A percentile compares a stretch with the other conserved stretches of the same genome.
phyloP scores from a whole-genome alignment of 2,888 invertebrate genomes.

The Amorpha juglandis region DNA sequence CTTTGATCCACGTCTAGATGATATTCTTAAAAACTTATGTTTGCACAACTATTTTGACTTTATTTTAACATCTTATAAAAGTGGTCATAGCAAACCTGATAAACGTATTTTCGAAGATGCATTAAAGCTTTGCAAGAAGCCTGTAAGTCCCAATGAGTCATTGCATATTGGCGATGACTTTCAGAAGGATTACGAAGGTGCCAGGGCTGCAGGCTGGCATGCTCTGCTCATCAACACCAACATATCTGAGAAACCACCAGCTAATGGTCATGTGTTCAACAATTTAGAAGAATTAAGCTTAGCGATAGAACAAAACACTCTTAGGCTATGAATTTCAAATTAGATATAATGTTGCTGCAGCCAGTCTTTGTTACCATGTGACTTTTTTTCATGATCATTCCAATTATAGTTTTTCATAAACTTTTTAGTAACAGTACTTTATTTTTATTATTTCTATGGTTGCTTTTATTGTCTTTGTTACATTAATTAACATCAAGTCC shows the following conservation, averaged over 20 bases:
- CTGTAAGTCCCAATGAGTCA: slow-evolving; percentile 85
- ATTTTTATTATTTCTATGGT: too few relatives aligned
- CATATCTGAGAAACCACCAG: slow-evolving; percentile 43
- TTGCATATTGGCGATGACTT: slow-evolving; percentile 93
- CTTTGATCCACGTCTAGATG: slow-evolving; percentile 91
- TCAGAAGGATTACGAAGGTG: slow-evolving; percentile 90
- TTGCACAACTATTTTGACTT: slow-evolving; percentile 91
- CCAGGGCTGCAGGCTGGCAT: slow-evolving; percentile 90
- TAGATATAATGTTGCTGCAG: not conserved
- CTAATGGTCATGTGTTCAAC: slow-evolving; percentile 55
- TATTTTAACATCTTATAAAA: slow-evolving; percentile 90
- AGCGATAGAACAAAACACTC: slow-evolving; percentile 47
- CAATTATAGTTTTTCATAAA: too few relatives aligned
- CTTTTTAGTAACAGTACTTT: too few relatives aligned
- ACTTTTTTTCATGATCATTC: too few relatives aligned
- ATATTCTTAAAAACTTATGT: slow-evolving; percentile 86
- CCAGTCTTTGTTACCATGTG: not conserved
- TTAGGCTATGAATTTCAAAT: slow-evolving; percentile 40
- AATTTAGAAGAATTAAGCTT: slow-evolving; percentile 56
- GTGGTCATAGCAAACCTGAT: slow-evolving; percentile 90
- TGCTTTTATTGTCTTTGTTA: too few relatives aligned
- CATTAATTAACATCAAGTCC: too few relatives aligned
- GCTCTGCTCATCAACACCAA: slow-evolving; percentile 69
- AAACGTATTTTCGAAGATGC: slow-evolving; percentile 88
- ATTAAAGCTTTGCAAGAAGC: slow-evolving; percentile 69